Conservation (phyloP, 2,888 invertebrate species). For the Melanchra persicariae region DNA sequence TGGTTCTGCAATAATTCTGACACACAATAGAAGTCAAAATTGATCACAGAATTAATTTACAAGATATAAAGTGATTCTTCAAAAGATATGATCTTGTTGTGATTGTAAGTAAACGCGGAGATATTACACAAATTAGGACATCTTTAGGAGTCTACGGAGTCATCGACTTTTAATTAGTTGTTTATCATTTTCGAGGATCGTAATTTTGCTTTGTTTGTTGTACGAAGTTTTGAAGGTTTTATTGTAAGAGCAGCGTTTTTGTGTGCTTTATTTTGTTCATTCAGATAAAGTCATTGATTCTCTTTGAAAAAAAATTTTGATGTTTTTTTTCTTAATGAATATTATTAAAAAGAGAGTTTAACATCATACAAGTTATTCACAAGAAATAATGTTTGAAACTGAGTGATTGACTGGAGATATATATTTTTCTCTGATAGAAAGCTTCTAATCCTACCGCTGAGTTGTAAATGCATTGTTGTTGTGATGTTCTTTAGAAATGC, state of each 20-base stretch:
- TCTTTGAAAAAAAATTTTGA: too few species aligned
- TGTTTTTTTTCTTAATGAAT: background rate
- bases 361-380: too few species aligned
- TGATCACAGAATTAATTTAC: conserved; percentile 36
- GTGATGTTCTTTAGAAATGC: too few species aligned
- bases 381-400: too few species aligned
- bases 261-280: conserved; percentile 18
- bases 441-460: too few species aligned
- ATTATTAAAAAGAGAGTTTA: too few species aligned
- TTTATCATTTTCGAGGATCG: conserved; percentile 43
- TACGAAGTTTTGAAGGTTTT: conserved; percentile 14
- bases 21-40: conserved; percentile 22
- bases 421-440: too few species aligned
- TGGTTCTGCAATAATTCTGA: background rate
- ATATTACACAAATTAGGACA: conserved; percentile 46
- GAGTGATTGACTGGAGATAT: too few species aligned
- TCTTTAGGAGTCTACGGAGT: conserved; percentile 31
- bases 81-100: conserved; percentile 46
- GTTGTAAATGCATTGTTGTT: too few species aligned
- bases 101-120: conserved; percentile 38
- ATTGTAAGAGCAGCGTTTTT: background rate
- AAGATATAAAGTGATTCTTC: conserved; percentile 45
- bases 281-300: background rate
- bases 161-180: conserved; percentile 46
- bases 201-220: conserved; percentile 39